A percentile compares a stretch with the other conserved stretches of the same genome.
Conservation (phyloP, 2,113 vertebrate genomes). For the Sarotherodon lohbergeri region DNA sequence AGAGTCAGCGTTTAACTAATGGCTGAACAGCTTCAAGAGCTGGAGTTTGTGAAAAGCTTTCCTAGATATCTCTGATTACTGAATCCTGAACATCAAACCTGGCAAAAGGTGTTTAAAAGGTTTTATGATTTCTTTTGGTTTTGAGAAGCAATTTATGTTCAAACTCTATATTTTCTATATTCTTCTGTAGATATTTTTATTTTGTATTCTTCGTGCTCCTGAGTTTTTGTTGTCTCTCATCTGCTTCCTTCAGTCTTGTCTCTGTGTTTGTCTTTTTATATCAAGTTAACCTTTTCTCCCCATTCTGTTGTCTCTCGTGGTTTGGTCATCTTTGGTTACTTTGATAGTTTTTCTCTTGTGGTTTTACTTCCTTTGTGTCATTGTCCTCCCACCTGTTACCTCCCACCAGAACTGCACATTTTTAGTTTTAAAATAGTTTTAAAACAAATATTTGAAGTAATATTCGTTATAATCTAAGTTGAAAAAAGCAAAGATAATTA, state of each 20-base stretch:
- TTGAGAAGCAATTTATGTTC: background rate
- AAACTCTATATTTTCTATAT: rapidly evolving
- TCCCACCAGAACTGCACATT: background rate
- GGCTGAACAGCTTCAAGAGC: background rate
- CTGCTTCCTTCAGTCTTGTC: background rate
- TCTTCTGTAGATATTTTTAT: background rate
- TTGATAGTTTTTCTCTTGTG: background rate
- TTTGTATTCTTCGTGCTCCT: rapidly evolving
- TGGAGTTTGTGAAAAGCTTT: background rate
- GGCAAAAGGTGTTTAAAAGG: background rate
- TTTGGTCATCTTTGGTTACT: background rate
- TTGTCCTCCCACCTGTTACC: background rate
- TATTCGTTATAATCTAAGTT: background rate
- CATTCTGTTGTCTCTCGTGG: background rate
- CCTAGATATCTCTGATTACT: background rate
- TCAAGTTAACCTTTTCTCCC: background rate
- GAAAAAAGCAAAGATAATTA: background rate
- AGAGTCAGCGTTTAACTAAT: background rate
- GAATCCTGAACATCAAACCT: background rate
- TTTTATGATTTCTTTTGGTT: background rate
- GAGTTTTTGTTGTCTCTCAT: background rate
- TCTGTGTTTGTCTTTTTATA: background rate
- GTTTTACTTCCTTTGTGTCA: background rate
- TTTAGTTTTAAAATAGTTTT: background rate
- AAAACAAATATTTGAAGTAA: background rate